phyloP scores from a whole-genome alignment of 2,113 vertebrate genomes.

The Eubucco bourcierii region DNA sequence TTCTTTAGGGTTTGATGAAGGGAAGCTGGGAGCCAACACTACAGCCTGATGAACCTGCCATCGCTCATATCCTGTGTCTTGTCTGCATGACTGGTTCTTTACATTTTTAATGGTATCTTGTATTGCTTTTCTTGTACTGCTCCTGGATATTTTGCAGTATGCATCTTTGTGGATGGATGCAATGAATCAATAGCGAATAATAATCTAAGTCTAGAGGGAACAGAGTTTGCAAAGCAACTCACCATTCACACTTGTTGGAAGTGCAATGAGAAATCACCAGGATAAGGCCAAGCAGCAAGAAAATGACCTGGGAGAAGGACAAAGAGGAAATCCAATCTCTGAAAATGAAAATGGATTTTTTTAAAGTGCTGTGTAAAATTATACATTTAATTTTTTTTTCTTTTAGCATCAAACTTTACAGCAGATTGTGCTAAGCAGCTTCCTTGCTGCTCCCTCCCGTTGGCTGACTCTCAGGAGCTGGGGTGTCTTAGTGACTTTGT shows the following conservation, averaged over 20 bases:
- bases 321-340: conserved; percentile 62
- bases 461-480: conserved; percentile 22
- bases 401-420: conserved; percentile 31
- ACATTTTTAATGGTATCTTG: conserved; percentile 65
- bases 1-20: not conserved
- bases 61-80: not conserved
- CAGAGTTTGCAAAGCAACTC: conserved; percentile 30
- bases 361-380: conserved; percentile 68
- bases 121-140: conserved; percentile 60
- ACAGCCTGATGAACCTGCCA: not conserved
- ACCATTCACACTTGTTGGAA: conserved; percentile 44
- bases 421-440: conserved; percentile 19
- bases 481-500: conserved; percentile 26
- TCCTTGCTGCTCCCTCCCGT: not conserved
- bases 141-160: conserved; percentile 54
- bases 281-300: conserved; percentile 11
- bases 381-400: conserved; percentile 64
- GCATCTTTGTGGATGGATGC: conserved; percentile 52
- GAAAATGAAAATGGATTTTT: conserved; percentile 73
- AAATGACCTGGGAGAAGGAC: conserved; percentile 59
- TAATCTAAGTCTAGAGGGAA: conserved; percentile 53
- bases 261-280: conserved; percentile 28
- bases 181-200: conserved; percentile 68
- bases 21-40: not conserved
- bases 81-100: conserved; percentile 44